phyloP scores from a whole-genome alignment of 2,113 vertebrate genomes.

The Rynchops niger region DNA sequence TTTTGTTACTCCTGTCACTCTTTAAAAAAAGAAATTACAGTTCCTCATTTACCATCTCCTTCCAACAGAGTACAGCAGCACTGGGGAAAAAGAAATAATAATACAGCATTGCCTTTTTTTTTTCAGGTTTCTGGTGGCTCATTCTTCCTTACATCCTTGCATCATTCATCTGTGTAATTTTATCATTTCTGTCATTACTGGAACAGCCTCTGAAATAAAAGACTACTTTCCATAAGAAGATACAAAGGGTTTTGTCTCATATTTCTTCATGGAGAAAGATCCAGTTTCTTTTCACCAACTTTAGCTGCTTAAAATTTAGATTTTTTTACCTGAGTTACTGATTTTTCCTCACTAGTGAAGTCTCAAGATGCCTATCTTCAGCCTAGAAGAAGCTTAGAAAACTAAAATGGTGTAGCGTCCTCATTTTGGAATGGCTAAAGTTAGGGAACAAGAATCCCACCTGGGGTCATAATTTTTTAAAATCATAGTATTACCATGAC shows the following conservation, averaged over 20 bases:
- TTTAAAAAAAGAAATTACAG: neutral
- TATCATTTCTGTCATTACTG: neutral
- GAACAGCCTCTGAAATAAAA: neutral
- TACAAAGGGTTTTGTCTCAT: neutral
- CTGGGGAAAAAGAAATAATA: neutral
- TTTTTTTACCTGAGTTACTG: neutral
- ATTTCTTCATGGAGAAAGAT: neutral
- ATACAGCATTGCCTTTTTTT: neutral
- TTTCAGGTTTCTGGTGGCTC: neutral
- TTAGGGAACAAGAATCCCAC: neutral
- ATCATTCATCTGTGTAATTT: neutral
- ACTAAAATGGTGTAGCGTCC: neutral
- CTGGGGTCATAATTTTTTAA: neutral
- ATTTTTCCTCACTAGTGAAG: neutral
- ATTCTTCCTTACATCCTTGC: neutral
- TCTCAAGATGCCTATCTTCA: neutral
- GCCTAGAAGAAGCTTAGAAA: neutral
- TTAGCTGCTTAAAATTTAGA: neutral
- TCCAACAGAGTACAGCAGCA: neutral
- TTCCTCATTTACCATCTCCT: neutral
- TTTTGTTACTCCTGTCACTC: neutral
- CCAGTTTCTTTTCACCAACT: neutral
- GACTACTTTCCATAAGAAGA: neutral
- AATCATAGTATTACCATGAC: neutral
- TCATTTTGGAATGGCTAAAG: neutral